These are phyloP conservation scores for Lepidotrigona ventralis DNA, from an alignment of 1,140 invertebrate species.

Conservation along the genomic window DNA sequence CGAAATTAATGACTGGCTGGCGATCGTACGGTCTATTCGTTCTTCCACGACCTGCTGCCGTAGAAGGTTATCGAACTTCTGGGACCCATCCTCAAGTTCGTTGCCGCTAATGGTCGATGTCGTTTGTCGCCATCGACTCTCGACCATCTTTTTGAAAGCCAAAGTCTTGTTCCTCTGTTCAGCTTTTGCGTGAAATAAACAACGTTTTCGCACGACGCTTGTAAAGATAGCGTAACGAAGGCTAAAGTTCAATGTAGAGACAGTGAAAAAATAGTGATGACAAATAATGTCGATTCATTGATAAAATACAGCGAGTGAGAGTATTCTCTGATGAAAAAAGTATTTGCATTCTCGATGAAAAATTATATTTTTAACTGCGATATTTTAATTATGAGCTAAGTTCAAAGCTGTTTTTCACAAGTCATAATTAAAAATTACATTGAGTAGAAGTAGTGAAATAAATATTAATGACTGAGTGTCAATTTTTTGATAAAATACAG, in stretches of 20 bases:
- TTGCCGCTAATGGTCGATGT: neutral
- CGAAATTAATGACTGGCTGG: conserved; percentile 51
- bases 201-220: neutral
- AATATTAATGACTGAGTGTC: neutral
- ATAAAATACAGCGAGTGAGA: too few species aligned
- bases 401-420: too few species aligned
- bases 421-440: too few species aligned
- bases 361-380: too few species aligned
- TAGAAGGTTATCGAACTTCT: conserved; percentile 47
- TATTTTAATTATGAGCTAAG: too few species aligned
- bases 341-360: too few species aligned
- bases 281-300: too few species aligned
- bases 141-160: neutral
- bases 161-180: neutral
- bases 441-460: too few species aligned
- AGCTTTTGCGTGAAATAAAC: neutral
- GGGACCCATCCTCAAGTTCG: conserved; percentile 5
- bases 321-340: too few species aligned
- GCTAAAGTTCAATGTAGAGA: neutral
- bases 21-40: conserved; percentile 13
- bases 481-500: neutral
- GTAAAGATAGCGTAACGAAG: neutral
- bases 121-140: neutral
- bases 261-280: too few species aligned
- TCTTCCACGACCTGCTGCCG: neutral